Evolutionary conservation across 2,888 invertebrate species (phyloP), one percentile per base, ranked within the genome.

Genomic region (Eumacrocentrus americanus): DNA sequence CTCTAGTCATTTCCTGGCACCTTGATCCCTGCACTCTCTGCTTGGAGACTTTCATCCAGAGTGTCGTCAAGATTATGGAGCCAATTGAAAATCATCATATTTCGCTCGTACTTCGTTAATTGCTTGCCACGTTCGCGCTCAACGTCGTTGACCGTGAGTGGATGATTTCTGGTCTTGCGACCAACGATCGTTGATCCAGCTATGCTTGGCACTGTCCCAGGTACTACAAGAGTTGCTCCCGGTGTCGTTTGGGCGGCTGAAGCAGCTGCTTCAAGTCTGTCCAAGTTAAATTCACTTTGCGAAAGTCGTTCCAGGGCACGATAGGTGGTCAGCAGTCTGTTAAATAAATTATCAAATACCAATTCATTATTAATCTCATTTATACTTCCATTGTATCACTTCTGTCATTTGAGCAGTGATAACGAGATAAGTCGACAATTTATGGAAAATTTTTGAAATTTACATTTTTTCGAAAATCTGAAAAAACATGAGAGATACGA

Each of bases 81-180:
- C 95, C 95, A 95, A 81, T 94, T 94, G 82, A 95, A 95, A 60
- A 95, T 95, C 91, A 94, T 94, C 89, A 95, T 92, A 81, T 95
- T 95, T n/a, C 94, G 82, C 75, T 94, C 93, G 81, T 92, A 93
- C 72, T 92, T 92, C n/a, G 91, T 91, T 9, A 94, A 84, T 0
- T 93, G 92, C 61, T 91, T 89, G 0, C 93, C 92, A 0, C 92
- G 83, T 74, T 93, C 92, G 54, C 91, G 83, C 71, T 93, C 92
- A 29, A 93, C 85, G 72, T 94, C 93, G 0, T 89, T 87, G 2
- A 91, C 87, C 0, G 92, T 92, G 1, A 93, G 82, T 1, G 89
- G 79, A 60, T 77, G 68, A 40, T 70, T 67, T 38, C 54, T 62
- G 16, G 82, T 83, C 18, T 82, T 82, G 29, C 83, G 77, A 63